Base-by-base conservation (phyloP, 2,797 vertebrate genomes). In the Sciurus vulgaris region DNA sequence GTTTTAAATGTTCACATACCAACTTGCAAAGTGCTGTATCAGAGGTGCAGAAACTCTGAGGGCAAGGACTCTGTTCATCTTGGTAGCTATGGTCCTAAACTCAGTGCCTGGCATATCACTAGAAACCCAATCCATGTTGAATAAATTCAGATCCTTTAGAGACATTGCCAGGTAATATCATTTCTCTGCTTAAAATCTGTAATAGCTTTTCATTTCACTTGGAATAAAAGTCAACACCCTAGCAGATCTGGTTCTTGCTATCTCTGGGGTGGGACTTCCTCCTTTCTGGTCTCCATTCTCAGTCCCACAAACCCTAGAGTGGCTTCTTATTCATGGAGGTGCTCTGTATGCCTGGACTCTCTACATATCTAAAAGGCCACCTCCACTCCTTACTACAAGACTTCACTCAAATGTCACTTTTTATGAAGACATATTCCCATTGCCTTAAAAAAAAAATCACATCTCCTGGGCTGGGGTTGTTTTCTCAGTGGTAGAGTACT, bases 111-210 rank as follows among this genome's bases (percentile, higher is more conserved):
- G 41, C 14, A 5, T 41, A 61, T 26, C 30, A 33, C 30, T 26
- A 9, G 47, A 86, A 82, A 88, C 35, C 7, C 67, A 93, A 7
- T 81, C 70, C 33, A 17, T 13, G 70, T 44, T 35, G 33, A 87
- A 41, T 70, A 88, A 35, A 93, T 73, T 69, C 61, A 89, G 69
- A 44, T 20, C 24, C 51, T 92, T 93, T 86, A 69, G n/a, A 79
- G 91, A 65, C 0, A 0, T 6, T 33, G 15, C 33, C 56, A n/a
- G 63, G 56, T 14, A 47, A 73, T 67, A 28, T 41, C 38, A 73
- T 73, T 85, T 89, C 70, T 96, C 38, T 77, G 47, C 54, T 85
- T 65, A n/a, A 15, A 44, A 59, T 73, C 28, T 89, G 63, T 28
- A 24, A 1, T 17, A 3, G n/a, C 35, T 61, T 86, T 51, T 86